A percentile compares a stretch with the other conserved stretches of the same genome.
Evolutionary conservation across 1,140 invertebrate species (phyloP).

Genomic region (Scaptomyza hsui): DNA sequence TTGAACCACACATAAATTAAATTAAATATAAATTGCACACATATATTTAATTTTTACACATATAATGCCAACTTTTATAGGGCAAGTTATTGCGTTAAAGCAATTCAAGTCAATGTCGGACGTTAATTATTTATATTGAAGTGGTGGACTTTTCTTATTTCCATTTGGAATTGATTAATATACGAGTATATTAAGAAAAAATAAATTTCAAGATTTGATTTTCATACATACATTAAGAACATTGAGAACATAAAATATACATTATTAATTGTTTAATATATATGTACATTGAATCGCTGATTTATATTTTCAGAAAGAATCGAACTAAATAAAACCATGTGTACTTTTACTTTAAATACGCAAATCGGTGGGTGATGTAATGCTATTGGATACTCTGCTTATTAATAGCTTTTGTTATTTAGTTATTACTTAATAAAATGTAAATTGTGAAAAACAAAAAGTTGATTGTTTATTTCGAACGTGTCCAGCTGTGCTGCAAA

Average conservation of each 20-base stretch:
- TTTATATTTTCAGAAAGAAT: constrained; percentile 72
- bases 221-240: not conserved
- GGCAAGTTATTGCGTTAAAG: constrained; percentile 75
- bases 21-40: constrained; percentile 8
- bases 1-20: constrained; percentile 13
- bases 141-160: constrained; percentile 39
- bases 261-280: constrained; percentile 21
- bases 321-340: constrained; percentile 63
- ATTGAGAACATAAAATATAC: constrained; percentile 4
- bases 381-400: constrained; percentile 66
- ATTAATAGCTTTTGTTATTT: constrained; percentile 74
- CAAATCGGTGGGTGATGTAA: constrained; percentile 74
- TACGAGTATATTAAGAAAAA: constrained; percentile 1
- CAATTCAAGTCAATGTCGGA: constrained; percentile 21
- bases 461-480: not conserved
- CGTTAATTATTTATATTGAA: constrained; percentile 8
- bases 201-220: not conserved
- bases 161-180: constrained; percentile 44
- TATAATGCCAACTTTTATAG: constrained; percentile 50
- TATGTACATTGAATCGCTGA: constrained; percentile 20
- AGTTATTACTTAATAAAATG: constrained; percentile 72
- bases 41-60: constrained; percentile 29
- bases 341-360: constrained; percentile 65
- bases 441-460: constrained; percentile 47
- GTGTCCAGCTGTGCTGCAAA: not conserved